Percentiles rank a stretch among this genome's conserved stretches.
Evolutionary conservation across 2,888 invertebrate genomes (phyloP).

Genomic region (Lasius fuliginosus): DNA sequence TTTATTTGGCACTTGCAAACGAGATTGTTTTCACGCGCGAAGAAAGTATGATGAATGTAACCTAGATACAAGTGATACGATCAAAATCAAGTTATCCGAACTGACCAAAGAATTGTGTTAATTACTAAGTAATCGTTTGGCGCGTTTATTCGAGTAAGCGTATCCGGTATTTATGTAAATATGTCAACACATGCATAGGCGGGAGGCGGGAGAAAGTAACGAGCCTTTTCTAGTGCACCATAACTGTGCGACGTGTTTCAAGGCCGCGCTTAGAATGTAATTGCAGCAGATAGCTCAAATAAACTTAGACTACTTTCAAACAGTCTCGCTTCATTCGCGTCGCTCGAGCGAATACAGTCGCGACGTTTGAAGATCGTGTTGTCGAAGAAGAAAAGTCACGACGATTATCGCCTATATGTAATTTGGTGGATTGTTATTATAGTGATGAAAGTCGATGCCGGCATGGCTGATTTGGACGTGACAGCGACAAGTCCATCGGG

Average conservation of each 20-base stretch:
- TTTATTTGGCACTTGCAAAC: neutral
- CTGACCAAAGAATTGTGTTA: neutral
- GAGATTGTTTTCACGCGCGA: slow-evolving; percentile 17
- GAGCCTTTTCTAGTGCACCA: slow-evolving; percentile 70
- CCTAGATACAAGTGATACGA: slow-evolving; percentile 9
- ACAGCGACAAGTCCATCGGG: slow-evolving; percentile 95
- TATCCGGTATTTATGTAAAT: slow-evolving; percentile 33
- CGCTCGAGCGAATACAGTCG: slow-evolving; percentile 41
- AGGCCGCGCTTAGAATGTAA: slow-evolving; percentile 75
- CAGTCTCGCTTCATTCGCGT: slow-evolving; percentile 69
- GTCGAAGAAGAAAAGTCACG: neutral
- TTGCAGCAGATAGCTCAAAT: slow-evolving; percentile 74
- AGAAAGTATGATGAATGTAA: slow-evolving; percentile 20
- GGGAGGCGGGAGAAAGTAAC: slow-evolving; percentile 74
- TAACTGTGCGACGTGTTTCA: slow-evolving; percentile 70
- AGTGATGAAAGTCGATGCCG: slow-evolving; percentile 94
- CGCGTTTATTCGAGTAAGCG: neutral
- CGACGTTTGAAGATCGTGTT: slow-evolving; percentile 11
- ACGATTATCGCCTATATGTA: neutral
- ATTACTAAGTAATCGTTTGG: slow-evolving; percentile 12
- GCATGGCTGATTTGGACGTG: slow-evolving; percentile 94
- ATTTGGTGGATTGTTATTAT: slow-evolving; percentile 70
- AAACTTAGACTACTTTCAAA: slow-evolving; percentile 81
- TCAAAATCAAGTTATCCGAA: slow-evolving; percentile 28
- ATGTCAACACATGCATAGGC: neutral